Base-by-base conservation (phyloP, 2,113 vertebrate genomes). In the Rhea pennata region DNA sequence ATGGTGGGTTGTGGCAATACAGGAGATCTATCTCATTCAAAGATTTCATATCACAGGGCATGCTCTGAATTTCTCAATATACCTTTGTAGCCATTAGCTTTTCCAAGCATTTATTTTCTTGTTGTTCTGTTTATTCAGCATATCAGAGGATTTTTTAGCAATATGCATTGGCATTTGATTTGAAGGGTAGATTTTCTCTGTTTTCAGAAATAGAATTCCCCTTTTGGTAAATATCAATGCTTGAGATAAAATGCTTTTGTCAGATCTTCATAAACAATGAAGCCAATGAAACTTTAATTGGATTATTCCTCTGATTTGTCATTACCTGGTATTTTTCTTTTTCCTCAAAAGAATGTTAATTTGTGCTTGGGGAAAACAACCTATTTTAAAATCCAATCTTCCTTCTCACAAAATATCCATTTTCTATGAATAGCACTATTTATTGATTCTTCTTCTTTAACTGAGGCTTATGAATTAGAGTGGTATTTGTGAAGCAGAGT, bases 361-460 rank as follows among this genome's bases (percentile, higher is more conserved):
- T 95, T 96, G 67, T 64, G 24, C 84, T 94, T 85, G 64, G 56
- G 72, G 88, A 31, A 73, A 93, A 79, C 24, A 3, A 59, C 46
- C 54, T 92, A 42, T 96, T 94, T 88, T 88, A 82, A 94, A 94
- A 87, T 84, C 77, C 46, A 81, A 19, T 93, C 44, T 82, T 78
- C 79, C 50, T 92, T 9, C 33, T 91, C 86, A 87, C 23, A 39
- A 73, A 92, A 82, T 87, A 76, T 73, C 50, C 5, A 65, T 95
- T 96, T 94, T 92, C 77, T 92, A 79, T 95, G 91, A 93, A 91
- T 76, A 93, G 12, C 36, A 62, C 44, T 75, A 92, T 91, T 95
- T 97, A 91, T 92, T 92, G 92, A 94, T 95, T 92, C 8, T 71
- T 75, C 42, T 95, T 93, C 90, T 92, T 91, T 80, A 94, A 89